Base-by-base conservation (phyloP, 2,113 vertebrate genomes). In the Zapus hudsonius region DNA sequence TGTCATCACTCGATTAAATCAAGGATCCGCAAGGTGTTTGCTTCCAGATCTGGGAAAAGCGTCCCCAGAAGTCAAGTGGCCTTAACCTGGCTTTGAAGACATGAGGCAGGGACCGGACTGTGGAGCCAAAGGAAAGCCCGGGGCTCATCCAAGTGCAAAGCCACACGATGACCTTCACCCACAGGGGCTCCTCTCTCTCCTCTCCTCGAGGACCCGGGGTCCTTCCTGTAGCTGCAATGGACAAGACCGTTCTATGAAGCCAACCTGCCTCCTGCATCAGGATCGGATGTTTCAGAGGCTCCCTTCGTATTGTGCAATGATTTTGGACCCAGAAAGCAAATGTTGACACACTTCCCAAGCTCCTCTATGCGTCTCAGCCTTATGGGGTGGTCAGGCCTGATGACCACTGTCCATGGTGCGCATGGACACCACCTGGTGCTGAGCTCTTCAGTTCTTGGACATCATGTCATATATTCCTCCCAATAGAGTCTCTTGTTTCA, bases 311-410 rank as follows among this genome's bases (percentile, higher is more conserved):
- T 74, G 13, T 91, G 44, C 27, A 70, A 36, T 44, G 55, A 38
- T 59, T 87, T 85, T 36, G 38, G 22, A 72, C 69, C 22, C 79
- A 86, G 44, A 87, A 79, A 31, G 89, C 89, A 89, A 81, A 61
- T 42, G 79, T 70, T 78, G 66, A 81, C 63, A 38, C 63, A 61
- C 3, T 31, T 31, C 69, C 1, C 63, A 67, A 67, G 57, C 33
- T 23, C 20, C 61, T 73, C 33, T 3, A 3, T 80, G 20, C 5
- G 66, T 78, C 61, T 70, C 22, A 87, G 29, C 42, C 36, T 44
- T 74, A 42, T 73, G 16, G 52, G 12, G 52, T 52, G 52, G 47
- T 7, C 12, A n/a, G n/a, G n/a, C n/a, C n/a, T n/a, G 52, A 52
- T 70, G 15, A 2, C 88, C 47, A 36, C 42, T 67, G 13, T 69